phyloP scores from a whole-genome alignment of 2,113 vertebrate species.

The Hemicordylus capensis region DNA sequence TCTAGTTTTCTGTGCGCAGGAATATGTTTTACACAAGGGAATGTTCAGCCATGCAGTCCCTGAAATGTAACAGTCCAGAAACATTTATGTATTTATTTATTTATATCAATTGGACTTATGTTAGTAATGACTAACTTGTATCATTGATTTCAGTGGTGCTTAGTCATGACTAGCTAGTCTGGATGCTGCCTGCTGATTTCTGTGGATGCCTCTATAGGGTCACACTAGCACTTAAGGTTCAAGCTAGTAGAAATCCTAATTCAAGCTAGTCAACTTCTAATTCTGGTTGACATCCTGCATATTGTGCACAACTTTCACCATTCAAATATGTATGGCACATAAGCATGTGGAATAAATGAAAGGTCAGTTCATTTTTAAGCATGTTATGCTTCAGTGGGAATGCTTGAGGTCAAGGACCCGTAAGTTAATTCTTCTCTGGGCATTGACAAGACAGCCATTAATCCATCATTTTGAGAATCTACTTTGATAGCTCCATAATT shows the following conservation, averaged over 20 bases:
- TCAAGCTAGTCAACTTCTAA: background rate
- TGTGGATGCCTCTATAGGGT: background rate
- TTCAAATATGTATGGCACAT: background rate
- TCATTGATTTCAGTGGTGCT: no score
- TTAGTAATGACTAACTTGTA: no score
- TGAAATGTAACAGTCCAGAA: no score
- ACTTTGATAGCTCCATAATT: constrained; percentile 28
- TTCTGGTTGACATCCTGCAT: background rate
- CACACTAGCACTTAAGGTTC: background rate
- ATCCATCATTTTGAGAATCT: constrained; percentile 16
- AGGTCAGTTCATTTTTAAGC: background rate
- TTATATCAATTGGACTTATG: no score
- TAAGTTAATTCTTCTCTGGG: constrained; percentile 29
- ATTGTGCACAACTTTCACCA: background rate
- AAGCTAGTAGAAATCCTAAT: no score
- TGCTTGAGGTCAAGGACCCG: constrained; percentile 17
- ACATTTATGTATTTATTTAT: no score
- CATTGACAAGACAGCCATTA: constrained; percentile 23
- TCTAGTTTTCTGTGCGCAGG: no score
- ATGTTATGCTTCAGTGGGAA: background rate
- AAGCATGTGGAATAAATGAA: background rate
- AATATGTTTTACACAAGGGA: no score
- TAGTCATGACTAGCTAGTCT: no score
- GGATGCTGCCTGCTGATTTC: no score
- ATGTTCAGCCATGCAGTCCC: no score